Percentiles rank a stretch among this genome's conserved stretches.
Conservation (phyloP, 2,797 vertebrate genomes). For the Enteromius anoplus region DNA sequence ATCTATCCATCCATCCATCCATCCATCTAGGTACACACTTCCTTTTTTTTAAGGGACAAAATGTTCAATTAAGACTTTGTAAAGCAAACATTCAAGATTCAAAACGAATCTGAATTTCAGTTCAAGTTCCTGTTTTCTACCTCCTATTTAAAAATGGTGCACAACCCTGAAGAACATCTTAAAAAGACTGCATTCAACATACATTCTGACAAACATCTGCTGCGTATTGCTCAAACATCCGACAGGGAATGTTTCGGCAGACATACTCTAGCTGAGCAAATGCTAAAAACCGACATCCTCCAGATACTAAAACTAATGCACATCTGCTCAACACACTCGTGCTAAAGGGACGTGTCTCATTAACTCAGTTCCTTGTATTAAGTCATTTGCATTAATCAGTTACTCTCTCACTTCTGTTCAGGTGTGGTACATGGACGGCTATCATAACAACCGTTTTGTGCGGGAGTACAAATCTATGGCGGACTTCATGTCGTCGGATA, state of each 20-base stretch:
- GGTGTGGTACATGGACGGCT: constrained; percentile 99
- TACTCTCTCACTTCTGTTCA: constrained; percentile 60
- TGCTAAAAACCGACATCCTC: background rate
- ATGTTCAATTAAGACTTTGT: background rate
- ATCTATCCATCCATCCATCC: background rate
- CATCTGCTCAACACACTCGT: background rate
- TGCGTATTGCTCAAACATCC: background rate
- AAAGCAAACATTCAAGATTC: constrained; percentile 2
- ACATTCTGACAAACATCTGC: constrained; percentile 6
- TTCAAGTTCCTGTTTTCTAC: background rate
- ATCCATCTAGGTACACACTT: too few relatives aligned
- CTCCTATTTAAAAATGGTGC: background rate
- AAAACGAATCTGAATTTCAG: background rate
- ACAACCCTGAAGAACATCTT: background rate
- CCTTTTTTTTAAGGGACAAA: too few relatives aligned
- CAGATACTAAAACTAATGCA: background rate
- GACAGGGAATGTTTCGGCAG: background rate
- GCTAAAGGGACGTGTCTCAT: constrained; percentile 7
- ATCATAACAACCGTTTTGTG: constrained; percentile 97
- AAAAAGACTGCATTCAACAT: background rate
- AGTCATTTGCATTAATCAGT: background rate
- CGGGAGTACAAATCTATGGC: constrained; percentile 94
- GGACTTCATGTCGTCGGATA: constrained; percentile 94
- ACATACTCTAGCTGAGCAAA: background rate
- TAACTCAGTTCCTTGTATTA: background rate